Evolutionary conservation across 2,888 invertebrate genomes (phyloP).

Genomic region (Ichneumon xanthorius): DNA sequence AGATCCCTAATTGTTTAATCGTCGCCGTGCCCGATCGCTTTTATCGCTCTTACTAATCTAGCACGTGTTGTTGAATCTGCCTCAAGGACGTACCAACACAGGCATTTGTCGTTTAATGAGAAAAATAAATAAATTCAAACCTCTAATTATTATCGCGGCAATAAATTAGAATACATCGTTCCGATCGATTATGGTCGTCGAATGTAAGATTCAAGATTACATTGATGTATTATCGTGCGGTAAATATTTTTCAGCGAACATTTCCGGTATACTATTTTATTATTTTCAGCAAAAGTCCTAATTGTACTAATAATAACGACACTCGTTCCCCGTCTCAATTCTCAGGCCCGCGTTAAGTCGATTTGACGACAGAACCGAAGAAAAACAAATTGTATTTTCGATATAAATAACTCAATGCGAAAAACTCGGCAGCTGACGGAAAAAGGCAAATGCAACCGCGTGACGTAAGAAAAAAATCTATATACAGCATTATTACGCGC

Average conservation of each 20-base stretch:
- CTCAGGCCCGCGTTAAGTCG: constrained; percentile 29
- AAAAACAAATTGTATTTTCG: not conserved
- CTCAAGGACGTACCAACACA: not conserved
- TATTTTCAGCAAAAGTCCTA: not conserved
- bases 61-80: not conserved
- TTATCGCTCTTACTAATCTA: not conserved
- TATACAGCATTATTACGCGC: not conserved
- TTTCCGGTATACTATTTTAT: constrained; percentile 39
- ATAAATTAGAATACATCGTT: constrained; percentile 4
- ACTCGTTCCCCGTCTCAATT: constrained; percentile 15
- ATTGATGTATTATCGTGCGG: constrained; percentile 8
- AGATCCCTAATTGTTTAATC: constrained; percentile 31
- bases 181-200: not conserved
- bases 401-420: not conserved
- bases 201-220: not conserved
- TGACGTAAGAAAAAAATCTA: not conserved
- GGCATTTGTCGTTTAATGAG: not conserved
- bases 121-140: not conserved
- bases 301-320: constrained; percentile 46
- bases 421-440: not conserved
- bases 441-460: not conserved
- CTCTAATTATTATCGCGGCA: not conserved
- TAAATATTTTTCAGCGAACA: constrained; percentile 12
- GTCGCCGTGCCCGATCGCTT: not conserved
- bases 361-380: constrained; percentile 32